Evolutionary conservation across 2,113 vertebrate species (phyloP).

Genomic region (Sebastes fasciatus): DNA sequence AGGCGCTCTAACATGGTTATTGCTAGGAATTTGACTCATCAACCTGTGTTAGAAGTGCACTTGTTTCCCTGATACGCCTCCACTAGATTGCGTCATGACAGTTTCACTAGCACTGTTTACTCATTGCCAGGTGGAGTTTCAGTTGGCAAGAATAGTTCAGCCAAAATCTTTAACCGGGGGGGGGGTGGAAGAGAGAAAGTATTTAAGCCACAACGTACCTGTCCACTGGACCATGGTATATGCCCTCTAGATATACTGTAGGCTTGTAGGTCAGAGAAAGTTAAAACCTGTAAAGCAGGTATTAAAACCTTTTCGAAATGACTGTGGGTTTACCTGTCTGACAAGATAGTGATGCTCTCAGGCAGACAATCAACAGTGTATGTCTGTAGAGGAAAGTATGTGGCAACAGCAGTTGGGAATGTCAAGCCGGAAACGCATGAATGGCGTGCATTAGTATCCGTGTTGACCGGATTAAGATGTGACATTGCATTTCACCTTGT

Average conservation of each 20-base stretch:
- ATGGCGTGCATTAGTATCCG: not conserved
- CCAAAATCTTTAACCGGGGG: not conserved
- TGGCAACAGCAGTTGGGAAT: not conserved
- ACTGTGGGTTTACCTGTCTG: slow-evolving; percentile 66
- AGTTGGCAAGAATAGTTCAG: not conserved
- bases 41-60: not conserved
- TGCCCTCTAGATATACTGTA: slow-evolving; percentile 24
- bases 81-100: slow-evolving; percentile 1
- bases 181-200: not conserved
- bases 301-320: slow-evolving; percentile 32
- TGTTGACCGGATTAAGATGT: not conserved
- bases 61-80: not conserved
- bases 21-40: not conserved
- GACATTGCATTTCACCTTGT: not conserved
- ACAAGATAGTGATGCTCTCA: slow-evolving; percentile 44
- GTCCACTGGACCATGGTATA: not conserved
- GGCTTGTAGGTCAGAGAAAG: slow-evolving; percentile 59
- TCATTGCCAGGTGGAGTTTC: slow-evolving; percentile 22
- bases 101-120: slow-evolving; percentile 4
- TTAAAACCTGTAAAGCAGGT: slow-evolving; percentile 72
- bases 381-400: slow-evolving; percentile 38
- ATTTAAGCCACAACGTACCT: not conserved
- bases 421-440: not conserved
- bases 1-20: not conserved
- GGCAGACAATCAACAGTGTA: not conserved